These are phyloP conservation scores for Agriopis leucophaearia DNA, from an alignment of 2,888 invertebrate species.

Conservation along the genomic window DNA sequence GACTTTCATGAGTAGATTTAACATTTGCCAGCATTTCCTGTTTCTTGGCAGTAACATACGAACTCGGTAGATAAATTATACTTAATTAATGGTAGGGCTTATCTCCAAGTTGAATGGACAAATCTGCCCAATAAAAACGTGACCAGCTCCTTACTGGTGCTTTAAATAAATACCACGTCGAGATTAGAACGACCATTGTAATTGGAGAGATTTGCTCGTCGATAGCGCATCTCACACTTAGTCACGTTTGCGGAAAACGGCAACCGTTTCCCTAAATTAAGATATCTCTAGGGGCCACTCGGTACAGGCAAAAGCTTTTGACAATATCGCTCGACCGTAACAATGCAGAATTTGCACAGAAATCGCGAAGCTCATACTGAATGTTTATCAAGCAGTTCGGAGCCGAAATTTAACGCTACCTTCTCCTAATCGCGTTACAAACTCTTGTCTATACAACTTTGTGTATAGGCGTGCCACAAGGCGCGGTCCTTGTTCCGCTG, in stretches of 20 bases:
- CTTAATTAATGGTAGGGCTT: slow-evolving; percentile 32
- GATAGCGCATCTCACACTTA: slow-evolving; percentile 54
- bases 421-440: slow-evolving; percentile 53
- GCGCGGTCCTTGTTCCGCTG: slow-evolving; percentile 49
- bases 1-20: not conserved
- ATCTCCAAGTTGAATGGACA: slow-evolving; percentile 37
- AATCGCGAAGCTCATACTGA: slow-evolving; percentile 42
- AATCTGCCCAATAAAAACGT: slow-evolving; percentile 48
- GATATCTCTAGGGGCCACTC: slow-evolving; percentile 51
- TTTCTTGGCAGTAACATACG: slow-evolving; percentile 17
- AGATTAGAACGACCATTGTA: slow-evolving; percentile 50
- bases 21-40: not conserved
- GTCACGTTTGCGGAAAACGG: slow-evolving; percentile 56
- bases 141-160: slow-evolving; percentile 48
- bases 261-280: slow-evolving; percentile 54
- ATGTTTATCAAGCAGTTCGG: slow-evolving; percentile 52
- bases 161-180: slow-evolving; percentile 49
- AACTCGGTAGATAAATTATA: slow-evolving; percentile 16
- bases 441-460: slow-evolving; percentile 46
- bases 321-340: slow-evolving; percentile 46
- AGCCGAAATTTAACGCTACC: slow-evolving; percentile 48
- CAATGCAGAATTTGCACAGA: slow-evolving; percentile 49
- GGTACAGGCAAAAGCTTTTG: slow-evolving; percentile 50
- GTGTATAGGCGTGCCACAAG: slow-evolving; percentile 50
- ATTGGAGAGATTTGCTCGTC: slow-evolving; percentile 55